Base-by-base conservation (phyloP, 2,888 invertebrate species). In the Dynastes maya region DNA sequence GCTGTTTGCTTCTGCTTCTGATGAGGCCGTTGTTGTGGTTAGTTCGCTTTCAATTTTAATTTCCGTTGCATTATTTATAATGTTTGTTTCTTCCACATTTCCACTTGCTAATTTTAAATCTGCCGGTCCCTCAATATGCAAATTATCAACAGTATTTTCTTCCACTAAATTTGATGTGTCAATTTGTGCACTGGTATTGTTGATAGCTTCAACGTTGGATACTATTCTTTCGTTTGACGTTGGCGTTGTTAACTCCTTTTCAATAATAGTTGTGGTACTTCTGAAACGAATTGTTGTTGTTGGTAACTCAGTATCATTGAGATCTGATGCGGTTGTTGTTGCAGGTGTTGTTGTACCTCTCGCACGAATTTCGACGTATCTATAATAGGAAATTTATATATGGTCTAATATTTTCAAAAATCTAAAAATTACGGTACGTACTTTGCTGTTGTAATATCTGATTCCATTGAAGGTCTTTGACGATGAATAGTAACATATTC, bases 401-500 rank as follows among this genome's bases (percentile, higher is more conserved):
- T 37, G 32, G 13, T 16, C 9, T 51, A 13, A 37, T 65, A 22
- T 22, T 22, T 22, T 37, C 37, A 27, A 4, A 13, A 40, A 40
- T n/a, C 51, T 9, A 16, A 16, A 40, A 49, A 51, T 77, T 55
- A 77, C 55, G 0, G 16, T 70, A 80, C 90, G 89, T 88, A 91
- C 91, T 89, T 90, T 29, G 87, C 85, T 76, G 91, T 91, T 9
- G 91, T 89, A 11, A 89, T 84, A 83, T 90, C 90, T 80, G 84
- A 55, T 81, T 89, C 89, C 9, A 89, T 88, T 1, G 88, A 87
- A 0, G 91, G 91, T 79, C 64, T 89, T 78, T 90, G 90, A 81
- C 93, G 89, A 82, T 90, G 89, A 29, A 93, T 91, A 0, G 92
- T 93, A 4, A 92, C 92, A 83, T 93, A 93, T 84, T 92, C 92